Evolutionary conservation across 2,888 invertebrate genomes (phyloP).

Genomic region (Leptura quadrifasciata): DNA sequence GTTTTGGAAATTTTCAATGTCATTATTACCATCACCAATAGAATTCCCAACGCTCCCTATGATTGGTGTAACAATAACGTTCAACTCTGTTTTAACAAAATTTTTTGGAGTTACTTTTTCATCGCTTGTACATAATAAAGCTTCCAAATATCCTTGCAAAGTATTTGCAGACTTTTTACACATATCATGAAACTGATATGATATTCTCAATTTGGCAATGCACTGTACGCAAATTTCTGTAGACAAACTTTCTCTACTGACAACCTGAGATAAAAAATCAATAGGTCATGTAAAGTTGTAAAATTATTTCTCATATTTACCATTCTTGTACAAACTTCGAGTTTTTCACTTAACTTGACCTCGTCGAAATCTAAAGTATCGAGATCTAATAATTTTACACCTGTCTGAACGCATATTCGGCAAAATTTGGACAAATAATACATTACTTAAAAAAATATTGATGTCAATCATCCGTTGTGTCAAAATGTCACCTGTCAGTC

Average conservation of each 20-base stretch:
- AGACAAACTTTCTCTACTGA: slow-evolving; percentile 68
- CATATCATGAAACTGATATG: slow-evolving; percentile 71
- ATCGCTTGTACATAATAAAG: slow-evolving; percentile 64
- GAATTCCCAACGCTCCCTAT: slow-evolving; percentile 33
- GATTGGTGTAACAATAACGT: slow-evolving; percentile 64
- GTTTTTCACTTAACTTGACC: slow-evolving; percentile 70
- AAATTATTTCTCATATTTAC: slow-evolving; percentile 63
- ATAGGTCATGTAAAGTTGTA: slow-evolving; percentile 65
- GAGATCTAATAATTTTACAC: slow-evolving; percentile 68
- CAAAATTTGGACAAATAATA: slow-evolving; percentile 72
- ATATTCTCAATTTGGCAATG: slow-evolving; percentile 69
- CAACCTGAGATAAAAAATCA: slow-evolving; percentile 71
- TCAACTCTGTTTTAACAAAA: slow-evolving; percentile 67
- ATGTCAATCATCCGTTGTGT: slow-evolving; percentile 73
- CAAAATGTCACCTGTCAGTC: slow-evolving; percentile 70
- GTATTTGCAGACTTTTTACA: slow-evolving; percentile 70
- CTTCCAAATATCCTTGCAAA: slow-evolving; percentile 68
- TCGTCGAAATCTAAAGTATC: slow-evolving; percentile 69
- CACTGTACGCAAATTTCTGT: slow-evolving; percentile 70
- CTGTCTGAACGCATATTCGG: slow-evolving; percentile 70
- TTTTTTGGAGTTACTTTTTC: slow-evolving; percentile 58
- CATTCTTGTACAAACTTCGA: slow-evolving; percentile 71
- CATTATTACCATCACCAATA: slow-evolving; percentile 34
- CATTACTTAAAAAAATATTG: slow-evolving; percentile 66
- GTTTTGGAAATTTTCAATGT: slow-evolving; percentile 42